These are phyloP conservation scores for Drosophila percnosoma DNA, from an alignment of 2,888 invertebrate species.

Conservation along the genomic window DNA sequence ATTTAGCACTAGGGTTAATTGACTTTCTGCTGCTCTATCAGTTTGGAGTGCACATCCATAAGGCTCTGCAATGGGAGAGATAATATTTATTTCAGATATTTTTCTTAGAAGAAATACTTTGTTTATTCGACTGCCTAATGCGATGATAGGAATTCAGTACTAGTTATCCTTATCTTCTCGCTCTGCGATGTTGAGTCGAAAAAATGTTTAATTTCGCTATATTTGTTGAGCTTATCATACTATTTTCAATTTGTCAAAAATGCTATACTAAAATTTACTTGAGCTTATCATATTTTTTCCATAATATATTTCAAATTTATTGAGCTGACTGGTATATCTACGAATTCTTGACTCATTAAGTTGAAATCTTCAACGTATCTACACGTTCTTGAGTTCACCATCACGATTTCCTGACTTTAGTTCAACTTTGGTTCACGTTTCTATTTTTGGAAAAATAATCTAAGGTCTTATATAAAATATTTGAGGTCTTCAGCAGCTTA, in stretches of 20 bases:
- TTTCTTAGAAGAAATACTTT: not conserved
- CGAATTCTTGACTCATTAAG: not conserved
- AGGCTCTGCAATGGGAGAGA: slow-evolving; percentile 87
- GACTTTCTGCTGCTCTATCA: slow-evolving; percentile 87
- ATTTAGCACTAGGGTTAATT: slow-evolving; percentile 8
- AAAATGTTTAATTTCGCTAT: too few relatives aligned
- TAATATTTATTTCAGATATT: not conserved
- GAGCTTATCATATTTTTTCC: not conserved
- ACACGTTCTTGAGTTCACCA: not conserved
- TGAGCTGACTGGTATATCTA: not conserved
- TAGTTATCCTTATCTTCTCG: not conserved
- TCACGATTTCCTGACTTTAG: not conserved
- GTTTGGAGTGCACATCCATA: slow-evolving; percentile 93
- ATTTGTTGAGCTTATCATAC: too few relatives aligned
- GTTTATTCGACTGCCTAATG: not conserved
- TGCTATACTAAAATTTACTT: not conserved
- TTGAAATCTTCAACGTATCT: not conserved
- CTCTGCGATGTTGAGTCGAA: not conserved
- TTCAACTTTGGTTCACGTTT: not conserved
- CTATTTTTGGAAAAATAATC: not conserved
- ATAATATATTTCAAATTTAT: not conserved
- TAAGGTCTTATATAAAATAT: not conserved
- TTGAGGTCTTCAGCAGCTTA: not conserved
- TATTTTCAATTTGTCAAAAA: too few relatives aligned
- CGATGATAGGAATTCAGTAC: not conserved